Evolutionary conservation across 2,113 vertebrate genomes (phyloP).

Genomic region (Leptodactylus fuscus): DNA sequence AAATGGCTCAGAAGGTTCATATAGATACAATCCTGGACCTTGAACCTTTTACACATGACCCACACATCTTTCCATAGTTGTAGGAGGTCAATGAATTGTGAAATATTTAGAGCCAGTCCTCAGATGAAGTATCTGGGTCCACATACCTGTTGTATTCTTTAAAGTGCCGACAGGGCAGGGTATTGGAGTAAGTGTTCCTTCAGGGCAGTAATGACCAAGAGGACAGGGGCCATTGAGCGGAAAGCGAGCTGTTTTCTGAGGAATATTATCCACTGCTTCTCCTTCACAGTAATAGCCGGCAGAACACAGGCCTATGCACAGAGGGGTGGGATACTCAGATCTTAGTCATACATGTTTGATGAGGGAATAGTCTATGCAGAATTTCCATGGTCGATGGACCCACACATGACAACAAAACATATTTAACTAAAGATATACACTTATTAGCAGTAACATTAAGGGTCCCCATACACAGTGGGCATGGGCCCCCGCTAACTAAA

Average conservation of each 20-base stretch:
- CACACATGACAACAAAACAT: too few species aligned
- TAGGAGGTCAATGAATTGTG: too few species aligned
- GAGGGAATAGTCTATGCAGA: too few species aligned
- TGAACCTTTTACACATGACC: too few species aligned
- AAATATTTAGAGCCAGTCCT: too few species aligned
- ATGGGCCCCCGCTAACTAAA: too few species aligned
- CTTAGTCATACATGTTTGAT: too few species aligned
- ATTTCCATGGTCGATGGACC: too few species aligned
- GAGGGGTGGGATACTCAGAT: neutral
- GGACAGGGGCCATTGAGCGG: conserved; percentile 83
- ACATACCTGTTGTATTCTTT: conserved; percentile 79
- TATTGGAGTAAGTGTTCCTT: conserved; percentile 76
- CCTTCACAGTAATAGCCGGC: conserved; percentile 86
- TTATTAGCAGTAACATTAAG: too few species aligned
- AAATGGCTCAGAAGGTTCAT: neutral
- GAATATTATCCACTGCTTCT: conserved; percentile 77
- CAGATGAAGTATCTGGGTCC: neutral
- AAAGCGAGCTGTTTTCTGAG: conserved; percentile 66
- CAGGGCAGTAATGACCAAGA: conserved; percentile 82
- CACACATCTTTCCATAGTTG: too few species aligned
- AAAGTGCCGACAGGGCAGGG: conserved; percentile 84
- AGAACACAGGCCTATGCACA: conserved; percentile 78
- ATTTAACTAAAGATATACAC: too few species aligned
- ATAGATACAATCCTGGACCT: neutral
- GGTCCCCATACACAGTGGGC: too few species aligned